These are phyloP conservation scores for Phodopus roborovskii DNA, from an alignment of 2,113 vertebrate species.

Conservation along the genomic window DNA sequence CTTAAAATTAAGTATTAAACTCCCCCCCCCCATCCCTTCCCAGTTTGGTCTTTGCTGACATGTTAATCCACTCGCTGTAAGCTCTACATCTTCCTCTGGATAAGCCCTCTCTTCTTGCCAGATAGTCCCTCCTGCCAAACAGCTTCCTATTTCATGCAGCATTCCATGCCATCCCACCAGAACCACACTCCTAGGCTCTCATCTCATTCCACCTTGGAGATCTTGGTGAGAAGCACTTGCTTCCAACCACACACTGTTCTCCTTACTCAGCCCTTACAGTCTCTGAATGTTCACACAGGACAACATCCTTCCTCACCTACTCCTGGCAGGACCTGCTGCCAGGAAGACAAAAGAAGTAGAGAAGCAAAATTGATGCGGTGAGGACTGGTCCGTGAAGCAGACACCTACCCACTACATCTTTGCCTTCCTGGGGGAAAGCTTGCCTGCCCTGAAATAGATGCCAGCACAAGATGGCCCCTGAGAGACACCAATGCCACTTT, in stretches of 20 bases:
- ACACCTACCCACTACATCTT: background rate
- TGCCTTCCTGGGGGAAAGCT: background rate
- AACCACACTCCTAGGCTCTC: background rate
- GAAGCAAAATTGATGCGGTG: background rate
- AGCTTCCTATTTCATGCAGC: background rate
- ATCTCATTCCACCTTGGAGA: background rate
- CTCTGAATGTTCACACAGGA: background rate
- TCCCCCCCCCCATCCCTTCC: background rate
- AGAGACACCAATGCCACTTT: background rate
- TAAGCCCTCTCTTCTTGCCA: background rate
- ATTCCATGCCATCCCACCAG: background rate
- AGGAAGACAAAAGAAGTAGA: background rate
- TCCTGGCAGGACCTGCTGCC: background rate
- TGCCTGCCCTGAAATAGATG: background rate
- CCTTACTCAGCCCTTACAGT: background rate
- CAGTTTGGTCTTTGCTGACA: background rate
- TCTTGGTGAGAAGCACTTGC: background rate
- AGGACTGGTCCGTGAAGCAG: background rate
- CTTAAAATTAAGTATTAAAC: slow-evolving; percentile 8
- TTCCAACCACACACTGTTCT: background rate
- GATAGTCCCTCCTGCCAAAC: background rate
- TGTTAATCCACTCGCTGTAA: background rate
- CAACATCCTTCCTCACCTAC: background rate
- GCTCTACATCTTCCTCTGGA: background rate
- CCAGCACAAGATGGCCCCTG: background rate